These are phyloP conservation scores for Perizoma flavofasciatum DNA, from an alignment of 2,888 invertebrate species.

Conservation along the genomic window DNA sequence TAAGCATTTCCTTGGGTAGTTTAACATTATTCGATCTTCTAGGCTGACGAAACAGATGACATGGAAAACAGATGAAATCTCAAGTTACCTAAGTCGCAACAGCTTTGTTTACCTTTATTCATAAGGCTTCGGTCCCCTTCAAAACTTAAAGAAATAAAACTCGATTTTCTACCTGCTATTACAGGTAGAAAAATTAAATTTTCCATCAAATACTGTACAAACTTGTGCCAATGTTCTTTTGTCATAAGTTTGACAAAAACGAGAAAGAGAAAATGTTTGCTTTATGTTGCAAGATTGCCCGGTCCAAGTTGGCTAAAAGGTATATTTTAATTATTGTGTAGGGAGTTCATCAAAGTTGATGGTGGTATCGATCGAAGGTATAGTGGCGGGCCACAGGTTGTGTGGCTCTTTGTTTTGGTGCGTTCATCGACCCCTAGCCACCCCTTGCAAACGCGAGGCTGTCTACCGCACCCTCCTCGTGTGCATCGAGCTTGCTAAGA, in stretches of 20 bases:
- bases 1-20: too few relatives aligned
- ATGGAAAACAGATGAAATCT: background rate
- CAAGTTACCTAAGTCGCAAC: conserved; percentile 7
- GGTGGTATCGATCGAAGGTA: conserved; percentile 34
- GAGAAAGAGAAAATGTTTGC: too few relatives aligned
- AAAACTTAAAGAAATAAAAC: background rate
- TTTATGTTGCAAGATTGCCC: too few relatives aligned
- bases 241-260: too few relatives aligned
- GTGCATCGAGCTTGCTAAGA: conserved; percentile 48
- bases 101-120: background rate
- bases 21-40: background rate
- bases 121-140: conserved; percentile 15
- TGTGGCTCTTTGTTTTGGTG: conserved; percentile 68
- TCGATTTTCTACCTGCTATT: background rate
- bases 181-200: too few relatives aligned
- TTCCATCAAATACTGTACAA: too few relatives aligned
- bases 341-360: conserved; percentile 23
- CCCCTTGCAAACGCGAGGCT: conserved; percentile 54
- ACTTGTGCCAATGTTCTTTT: too few relatives aligned
- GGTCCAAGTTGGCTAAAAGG: too few relatives aligned
- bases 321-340: background rate
- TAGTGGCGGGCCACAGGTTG: conserved; percentile 59
- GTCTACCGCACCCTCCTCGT: conserved; percentile 65
- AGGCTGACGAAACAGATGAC: background rate
- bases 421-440: conserved; percentile 65